phyloP scores from a whole-genome alignment of 2,888 invertebrate species.

The Myopa testacea region DNA sequence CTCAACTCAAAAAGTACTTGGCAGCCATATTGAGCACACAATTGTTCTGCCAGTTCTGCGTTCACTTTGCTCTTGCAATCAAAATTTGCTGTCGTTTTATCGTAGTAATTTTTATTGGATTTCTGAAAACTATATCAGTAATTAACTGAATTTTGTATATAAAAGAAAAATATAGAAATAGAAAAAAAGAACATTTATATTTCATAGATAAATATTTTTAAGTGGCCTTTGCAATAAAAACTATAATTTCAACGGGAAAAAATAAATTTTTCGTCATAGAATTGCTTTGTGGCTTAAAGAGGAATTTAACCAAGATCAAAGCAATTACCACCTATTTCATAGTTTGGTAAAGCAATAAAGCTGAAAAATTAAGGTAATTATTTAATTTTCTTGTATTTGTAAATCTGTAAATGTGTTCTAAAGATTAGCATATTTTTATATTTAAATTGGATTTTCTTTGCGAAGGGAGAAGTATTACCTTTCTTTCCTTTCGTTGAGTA shows the following conservation, averaged over 20 bases:
- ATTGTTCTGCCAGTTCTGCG: background rate
- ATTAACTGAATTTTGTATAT: slow-evolving; percentile 10
- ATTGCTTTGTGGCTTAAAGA: too few species aligned
- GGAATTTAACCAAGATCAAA: too few species aligned
- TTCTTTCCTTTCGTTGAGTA: too few species aligned
- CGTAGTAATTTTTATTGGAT: background rate
- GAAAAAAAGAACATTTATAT: slow-evolving; percentile 16
- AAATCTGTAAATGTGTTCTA: too few species aligned
- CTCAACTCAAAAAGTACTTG: background rate
- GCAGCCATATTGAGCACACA: slow-evolving; percentile 44
- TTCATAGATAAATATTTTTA: slow-evolving; percentile 10
- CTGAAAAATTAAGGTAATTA: too few species aligned
- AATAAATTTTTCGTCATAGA: background rate
- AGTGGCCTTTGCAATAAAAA: slow-evolving; percentile 41
- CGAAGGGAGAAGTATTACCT: too few species aligned
- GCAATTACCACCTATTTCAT: too few species aligned
- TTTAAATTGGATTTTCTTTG: too few species aligned
- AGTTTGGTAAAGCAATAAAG: too few species aligned
- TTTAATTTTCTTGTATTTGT: too few species aligned
- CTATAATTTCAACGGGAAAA: background rate
- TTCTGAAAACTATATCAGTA: slow-evolving; percentile 2
- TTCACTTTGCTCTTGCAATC: slow-evolving; percentile 43
- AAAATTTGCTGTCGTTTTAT: slow-evolving; percentile 48
- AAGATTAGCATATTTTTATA: too few species aligned
- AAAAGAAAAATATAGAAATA: slow-evolving; percentile 1